Conservation (phyloP, 2,888 invertebrate species). For the Oscheius myriophilus region DNA sequence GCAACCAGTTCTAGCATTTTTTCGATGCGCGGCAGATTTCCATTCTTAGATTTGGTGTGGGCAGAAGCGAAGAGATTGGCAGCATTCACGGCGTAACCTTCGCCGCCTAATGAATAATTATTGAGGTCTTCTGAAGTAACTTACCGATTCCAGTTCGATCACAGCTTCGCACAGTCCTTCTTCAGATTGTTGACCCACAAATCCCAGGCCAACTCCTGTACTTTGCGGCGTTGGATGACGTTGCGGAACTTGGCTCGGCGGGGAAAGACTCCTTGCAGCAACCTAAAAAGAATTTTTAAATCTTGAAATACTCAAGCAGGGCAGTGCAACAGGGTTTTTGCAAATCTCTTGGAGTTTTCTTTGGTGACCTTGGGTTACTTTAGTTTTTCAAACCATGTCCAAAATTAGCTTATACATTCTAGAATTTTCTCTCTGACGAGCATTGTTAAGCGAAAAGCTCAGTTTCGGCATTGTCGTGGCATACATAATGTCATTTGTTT, state of each 20-base stretch:
- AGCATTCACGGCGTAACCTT: conserved; percentile 19
- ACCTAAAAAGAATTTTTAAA: no score
- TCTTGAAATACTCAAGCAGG: no score
- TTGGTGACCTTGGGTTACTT: no score
- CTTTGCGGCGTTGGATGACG: conserved; percentile 85
- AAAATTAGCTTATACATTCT: no score
- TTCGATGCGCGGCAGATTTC: conserved; percentile 45
- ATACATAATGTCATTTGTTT: no score
- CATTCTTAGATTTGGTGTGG: conserved; percentile 30
- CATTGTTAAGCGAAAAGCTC: no score
- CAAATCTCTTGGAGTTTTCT: no score
- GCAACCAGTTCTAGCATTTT: conserved; percentile 38
- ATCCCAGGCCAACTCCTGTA: conserved; percentile 79
- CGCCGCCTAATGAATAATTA: neutral
- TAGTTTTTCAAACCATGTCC: no score
- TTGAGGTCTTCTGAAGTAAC: neutral
- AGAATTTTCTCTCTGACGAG: no score
- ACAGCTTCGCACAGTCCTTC: conserved; percentile 91
- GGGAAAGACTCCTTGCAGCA: conserved; percentile 79
- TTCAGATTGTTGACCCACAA: conserved; percentile 86
- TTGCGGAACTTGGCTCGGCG: conserved; percentile 83
- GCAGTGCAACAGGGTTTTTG: no score
- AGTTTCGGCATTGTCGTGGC: no score
- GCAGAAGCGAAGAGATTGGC: conserved; percentile 6
- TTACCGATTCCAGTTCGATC: conserved; percentile 71